These are phyloP conservation scores for Bujurquina vittata DNA, from an alignment of 2,113 vertebrate genomes.

Conservation along the genomic window DNA sequence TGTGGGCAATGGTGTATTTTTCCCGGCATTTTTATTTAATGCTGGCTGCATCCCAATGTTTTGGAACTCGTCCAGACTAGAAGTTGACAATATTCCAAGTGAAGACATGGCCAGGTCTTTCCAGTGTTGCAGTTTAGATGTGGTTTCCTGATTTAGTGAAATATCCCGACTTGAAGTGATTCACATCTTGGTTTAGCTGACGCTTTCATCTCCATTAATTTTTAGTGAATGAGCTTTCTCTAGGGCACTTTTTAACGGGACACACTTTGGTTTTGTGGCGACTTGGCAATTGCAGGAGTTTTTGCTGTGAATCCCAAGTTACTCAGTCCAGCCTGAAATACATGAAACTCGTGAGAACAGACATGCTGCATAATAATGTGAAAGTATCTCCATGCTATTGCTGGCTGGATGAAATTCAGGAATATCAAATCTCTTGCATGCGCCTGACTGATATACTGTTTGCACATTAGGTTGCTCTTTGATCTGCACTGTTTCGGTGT, in stretches of 20 bases:
- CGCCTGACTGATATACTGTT: slow-evolving; percentile 50
- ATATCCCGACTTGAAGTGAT: not conserved
- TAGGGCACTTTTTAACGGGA: not conserved
- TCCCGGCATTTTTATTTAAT: not conserved
- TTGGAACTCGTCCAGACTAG: not conserved
- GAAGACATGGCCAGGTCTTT: not conserved
- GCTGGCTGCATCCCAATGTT: not conserved
- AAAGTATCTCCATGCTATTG: slow-evolving; percentile 21
- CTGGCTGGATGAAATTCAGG: slow-evolving; percentile 43
- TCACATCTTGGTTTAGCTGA: not conserved
- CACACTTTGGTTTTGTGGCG: not conserved
- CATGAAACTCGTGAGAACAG: slow-evolving; percentile 15
- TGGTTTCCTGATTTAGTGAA: not conserved
- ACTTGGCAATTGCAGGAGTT: not conserved
- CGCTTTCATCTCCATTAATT: not conserved
- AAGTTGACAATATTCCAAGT: not conserved
- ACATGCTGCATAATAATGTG: not conserved
- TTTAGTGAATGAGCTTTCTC: slow-evolving; percentile 5
- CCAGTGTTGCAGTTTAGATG: slow-evolving; percentile 1
- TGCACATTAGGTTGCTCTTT: slow-evolving; percentile 32
- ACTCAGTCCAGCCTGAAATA: slow-evolving; percentile 4
- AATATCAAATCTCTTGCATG: slow-evolving; percentile 46
- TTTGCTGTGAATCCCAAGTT: not conserved
- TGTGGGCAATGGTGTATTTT: not conserved
- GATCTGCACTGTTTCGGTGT: slow-evolving; percentile 51